Evolutionary conservation across 2,113 vertebrate species (phyloP), one percentile per base, ranked within the genome.

Genomic region (Tenrec ecaudatus): DNA sequence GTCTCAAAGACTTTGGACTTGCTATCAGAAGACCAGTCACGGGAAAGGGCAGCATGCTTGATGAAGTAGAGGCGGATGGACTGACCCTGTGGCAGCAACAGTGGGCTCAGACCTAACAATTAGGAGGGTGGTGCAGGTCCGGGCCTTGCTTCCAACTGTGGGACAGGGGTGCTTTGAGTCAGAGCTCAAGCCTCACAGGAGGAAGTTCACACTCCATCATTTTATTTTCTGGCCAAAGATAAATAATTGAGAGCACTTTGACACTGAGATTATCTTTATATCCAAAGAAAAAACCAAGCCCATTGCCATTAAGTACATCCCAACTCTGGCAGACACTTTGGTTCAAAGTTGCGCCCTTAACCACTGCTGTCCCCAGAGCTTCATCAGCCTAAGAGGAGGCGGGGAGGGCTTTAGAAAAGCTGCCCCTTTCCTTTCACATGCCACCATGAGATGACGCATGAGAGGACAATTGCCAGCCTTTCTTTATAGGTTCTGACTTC

Each of bases 221-320:
- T 82, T 92, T 97, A 96, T 96, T 97, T 84, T 97, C 97, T 93
- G 80, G 93, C 95, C 38, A 87, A 89, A 95, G 88, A 88, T 77
- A 78, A 76, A 79, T 79, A 80, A 82, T 86, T 80, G 71, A 89
- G 92, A 94, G 58, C 58, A 15, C 81, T 86, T 85, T 89, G 94
- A 95, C 91, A 89, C 69, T 94, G 95, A 96, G 88, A 86, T 97
- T 97, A 95, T 97, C 96, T 97, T 36, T 94, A 38, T 77, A 89
- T n/a, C 86, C 92, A 97, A 95, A 82, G 91, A 82, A 60, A 76
- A 96, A 33, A 20, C 69, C 69, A 71, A 71, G 33, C 31, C 29
- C n/a, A 33, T 71, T 33, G 69, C n/a, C 6, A 2, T 33, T 1
- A 6, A 33, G n/a, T 33, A 11, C 17, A 33, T 71, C 33, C 69